phyloP scores from a whole-genome alignment of 2,113 vertebrate genomes.

The Gymnorhina tibicen region DNA sequence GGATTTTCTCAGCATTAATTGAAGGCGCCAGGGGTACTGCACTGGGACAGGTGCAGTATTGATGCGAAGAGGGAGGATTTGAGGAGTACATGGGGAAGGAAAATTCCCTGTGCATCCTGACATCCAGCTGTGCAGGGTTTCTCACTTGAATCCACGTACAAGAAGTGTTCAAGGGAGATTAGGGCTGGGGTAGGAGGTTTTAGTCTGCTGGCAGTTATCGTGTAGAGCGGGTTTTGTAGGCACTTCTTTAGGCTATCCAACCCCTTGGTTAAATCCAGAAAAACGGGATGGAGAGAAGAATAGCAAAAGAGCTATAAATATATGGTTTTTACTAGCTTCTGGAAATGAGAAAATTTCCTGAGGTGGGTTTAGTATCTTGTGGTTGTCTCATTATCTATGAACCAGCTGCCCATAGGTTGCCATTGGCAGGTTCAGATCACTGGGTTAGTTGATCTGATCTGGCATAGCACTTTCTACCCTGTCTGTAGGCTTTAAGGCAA shows the following conservation, averaged over 20 bases:
- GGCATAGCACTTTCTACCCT: not conserved
- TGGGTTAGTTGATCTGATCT: not conserved
- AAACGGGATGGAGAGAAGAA: not conserved
- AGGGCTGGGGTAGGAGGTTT: not conserved
- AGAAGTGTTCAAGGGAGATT: not conserved
- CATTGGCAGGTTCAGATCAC: not conserved
- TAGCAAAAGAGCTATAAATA: not conserved
- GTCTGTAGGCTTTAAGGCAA: not conserved
- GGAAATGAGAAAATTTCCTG: not conserved
- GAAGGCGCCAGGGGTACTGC: not conserved
- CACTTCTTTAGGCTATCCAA: not conserved
- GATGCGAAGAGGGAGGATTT: not conserved
- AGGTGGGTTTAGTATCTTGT: not conserved
- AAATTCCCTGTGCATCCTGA: not conserved
- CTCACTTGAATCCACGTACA: not conserved
- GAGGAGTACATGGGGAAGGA: not conserved
- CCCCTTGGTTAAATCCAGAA: not conserved
- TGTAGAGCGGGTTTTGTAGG: not conserved
- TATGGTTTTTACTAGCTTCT: not conserved
- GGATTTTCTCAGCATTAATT: slow-evolving; percentile 57
- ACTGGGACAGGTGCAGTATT: slow-evolving; percentile 16
- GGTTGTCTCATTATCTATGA: not conserved
- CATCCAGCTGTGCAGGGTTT: not conserved
- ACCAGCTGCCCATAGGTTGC: not conserved
- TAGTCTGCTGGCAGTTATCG: not conserved